Evolutionary conservation across 2,797 vertebrate species (phyloP).

Genomic region (Rhinatrema bivittatum): DNA sequence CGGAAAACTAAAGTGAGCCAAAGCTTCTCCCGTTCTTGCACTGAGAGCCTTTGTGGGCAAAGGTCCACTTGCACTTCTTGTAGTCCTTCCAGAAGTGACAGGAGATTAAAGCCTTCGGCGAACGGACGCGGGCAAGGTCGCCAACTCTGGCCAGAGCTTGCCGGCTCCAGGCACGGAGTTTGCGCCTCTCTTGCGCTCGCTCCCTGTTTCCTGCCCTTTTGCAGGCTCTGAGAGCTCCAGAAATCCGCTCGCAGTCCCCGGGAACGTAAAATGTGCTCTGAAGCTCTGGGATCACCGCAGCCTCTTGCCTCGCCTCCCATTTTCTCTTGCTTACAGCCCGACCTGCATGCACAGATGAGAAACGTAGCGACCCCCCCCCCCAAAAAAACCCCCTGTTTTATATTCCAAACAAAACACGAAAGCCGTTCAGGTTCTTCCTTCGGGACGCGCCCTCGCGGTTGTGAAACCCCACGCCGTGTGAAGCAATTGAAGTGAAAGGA

Average conservation of each 20-base stretch:
- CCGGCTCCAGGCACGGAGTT: too few species aligned
- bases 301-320: neutral
- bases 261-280: constrained; percentile 12
- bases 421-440: constrained; percentile 27
- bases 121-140: too few species aligned
- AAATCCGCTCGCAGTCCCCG: constrained; percentile 13
- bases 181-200: too few species aligned
- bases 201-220: constrained; percentile 19
- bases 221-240: constrained; percentile 26
- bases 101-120: too few species aligned
- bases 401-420: constrained; percentile 36
- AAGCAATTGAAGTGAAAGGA: constrained; percentile 46
- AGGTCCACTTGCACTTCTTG: too few species aligned
- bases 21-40: too few species aligned
- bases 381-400: constrained; percentile 27
- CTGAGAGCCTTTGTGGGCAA: too few species aligned
- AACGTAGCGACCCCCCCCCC: too few species aligned
- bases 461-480: constrained; percentile 35
- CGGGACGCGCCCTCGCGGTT: constrained; percentile 32
- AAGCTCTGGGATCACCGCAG: constrained; percentile 4
- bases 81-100: too few species aligned
- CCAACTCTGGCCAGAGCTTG: too few species aligned
- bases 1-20: too few species aligned
- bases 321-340: too few species aligned
- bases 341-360: constrained; percentile 4